A percentile compares a stretch with the other conserved stretches of the same genome.
These are phyloP conservation scores for Meteorus sp. DNA, from an alignment of 1,140 invertebrate genomes.

Conservation along the genomic window DNA sequence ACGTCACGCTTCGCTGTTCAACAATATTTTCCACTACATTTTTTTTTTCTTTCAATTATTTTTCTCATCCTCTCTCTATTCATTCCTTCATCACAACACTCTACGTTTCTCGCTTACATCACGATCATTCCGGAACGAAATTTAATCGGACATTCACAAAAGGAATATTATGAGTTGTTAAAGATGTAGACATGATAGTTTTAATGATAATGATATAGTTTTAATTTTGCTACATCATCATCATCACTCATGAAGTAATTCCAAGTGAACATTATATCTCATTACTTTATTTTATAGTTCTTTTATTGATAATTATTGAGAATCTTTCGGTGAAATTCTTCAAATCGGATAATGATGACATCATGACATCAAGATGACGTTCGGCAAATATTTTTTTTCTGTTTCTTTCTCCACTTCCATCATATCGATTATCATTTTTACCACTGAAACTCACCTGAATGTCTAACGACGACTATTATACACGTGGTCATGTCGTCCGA, in stretches of 20 bases:
- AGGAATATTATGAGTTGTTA: no score
- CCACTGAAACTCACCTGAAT: slow-evolving; percentile 74
- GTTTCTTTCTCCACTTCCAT: not conserved
- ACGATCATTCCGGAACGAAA: not conserved
- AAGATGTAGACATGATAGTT: no score
- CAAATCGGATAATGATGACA: not conserved
- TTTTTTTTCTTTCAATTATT: slow-evolving; percentile 11
- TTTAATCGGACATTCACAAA: not conserved
- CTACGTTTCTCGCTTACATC: not conserved
- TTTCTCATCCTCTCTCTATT: not conserved
- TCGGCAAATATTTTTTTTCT: not conserved
- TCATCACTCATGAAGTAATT: no score
- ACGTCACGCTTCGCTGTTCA: slow-evolving; percentile 23
- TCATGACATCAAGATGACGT: not conserved
- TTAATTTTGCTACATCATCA: no score
- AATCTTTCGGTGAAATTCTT: no score
- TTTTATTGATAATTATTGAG: no score
- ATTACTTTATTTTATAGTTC: no score
- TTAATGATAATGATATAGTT: not conserved
- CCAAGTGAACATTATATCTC: no score
- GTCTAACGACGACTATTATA: slow-evolving; percentile 85
- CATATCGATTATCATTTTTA: slow-evolving; percentile 2
- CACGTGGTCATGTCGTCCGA: slow-evolving; percentile 94
- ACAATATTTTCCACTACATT: slow-evolving; percentile 24
- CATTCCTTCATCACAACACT: not conserved